Conservation (phyloP, 2,113 vertebrate species). For the Mus pahari region DNA sequence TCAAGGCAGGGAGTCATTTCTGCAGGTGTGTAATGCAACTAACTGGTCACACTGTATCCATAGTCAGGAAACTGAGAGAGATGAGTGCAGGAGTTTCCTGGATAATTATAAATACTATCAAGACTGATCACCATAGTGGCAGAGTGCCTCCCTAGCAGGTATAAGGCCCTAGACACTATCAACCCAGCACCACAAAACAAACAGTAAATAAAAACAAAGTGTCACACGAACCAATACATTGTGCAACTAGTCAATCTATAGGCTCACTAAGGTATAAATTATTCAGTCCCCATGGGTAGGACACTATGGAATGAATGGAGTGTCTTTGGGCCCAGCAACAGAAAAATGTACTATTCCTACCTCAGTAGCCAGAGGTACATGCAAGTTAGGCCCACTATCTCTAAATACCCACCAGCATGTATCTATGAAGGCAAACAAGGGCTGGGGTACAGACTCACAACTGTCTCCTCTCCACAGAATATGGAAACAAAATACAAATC, state of each 20-base stretch:
- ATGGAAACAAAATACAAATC: slow-evolving; percentile 31
- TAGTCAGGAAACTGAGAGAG: not conserved
- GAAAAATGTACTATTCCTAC: slow-evolving; percentile 56
- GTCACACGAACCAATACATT: slow-evolving; percentile 33
- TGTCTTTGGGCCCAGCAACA: slow-evolving; percentile 35
- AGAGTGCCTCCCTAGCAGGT: not conserved
- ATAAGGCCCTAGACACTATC: not conserved
- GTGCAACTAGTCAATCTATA: slow-evolving; percentile 23
- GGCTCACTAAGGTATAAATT: slow-evolving; percentile 10
- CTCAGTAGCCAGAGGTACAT: slow-evolving; percentile 36
- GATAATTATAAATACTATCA: not conserved
- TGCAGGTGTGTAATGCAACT: not conserved
- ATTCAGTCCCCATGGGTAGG: not conserved
- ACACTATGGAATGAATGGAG: slow-evolving; percentile 21
- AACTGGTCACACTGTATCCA: not conserved
- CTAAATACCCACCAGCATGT: slow-evolving; percentile 17
- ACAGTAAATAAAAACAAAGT: slow-evolving; percentile 2
- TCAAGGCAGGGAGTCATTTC: not conserved
- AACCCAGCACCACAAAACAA: not conserved
- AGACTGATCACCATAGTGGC: not conserved
- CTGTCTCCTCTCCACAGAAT: slow-evolving; percentile 42
- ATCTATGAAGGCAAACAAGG: slow-evolving; percentile 52
- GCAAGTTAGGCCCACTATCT: slow-evolving; percentile 31
- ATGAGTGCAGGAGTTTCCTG: not conserved
- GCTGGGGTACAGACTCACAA: slow-evolving; percentile 16